A percentile compares a stretch with the other conserved stretches of the same genome.
Conservation (phyloP, 2,113 vertebrate species). For the Smithornis capensis region DNA sequence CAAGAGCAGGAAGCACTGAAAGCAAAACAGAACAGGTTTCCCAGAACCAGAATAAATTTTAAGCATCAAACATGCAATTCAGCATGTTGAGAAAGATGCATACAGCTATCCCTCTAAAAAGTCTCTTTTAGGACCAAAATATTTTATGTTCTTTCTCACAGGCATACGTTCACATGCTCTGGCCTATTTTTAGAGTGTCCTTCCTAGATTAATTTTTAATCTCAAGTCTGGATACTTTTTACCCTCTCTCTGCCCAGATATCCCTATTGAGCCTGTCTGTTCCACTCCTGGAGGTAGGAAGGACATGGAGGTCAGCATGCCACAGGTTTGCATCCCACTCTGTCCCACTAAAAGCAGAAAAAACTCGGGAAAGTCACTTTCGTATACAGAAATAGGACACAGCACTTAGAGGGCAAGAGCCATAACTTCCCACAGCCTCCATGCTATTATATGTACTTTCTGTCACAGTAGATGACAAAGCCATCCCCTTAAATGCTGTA, state of each 20-base stretch:
- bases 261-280: background rate
- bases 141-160: background rate
- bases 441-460: background rate
- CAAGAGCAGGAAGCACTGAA: background rate
- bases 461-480: background rate
- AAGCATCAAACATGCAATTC: background rate
- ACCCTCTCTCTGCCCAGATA: background rate
- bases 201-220: conserved; percentile 43
- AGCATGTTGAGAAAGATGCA: background rate
- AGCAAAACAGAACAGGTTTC: background rate
- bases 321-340: background rate
- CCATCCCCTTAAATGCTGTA: background rate
- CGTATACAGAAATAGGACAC: background rate
- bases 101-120: background rate
- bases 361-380: background rate
- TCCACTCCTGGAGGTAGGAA: background rate
- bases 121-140: background rate
- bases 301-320: background rate
- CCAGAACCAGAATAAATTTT: background rate
- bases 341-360: background rate
- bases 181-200: conserved; percentile 27
- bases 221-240: background rate
- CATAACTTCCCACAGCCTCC: background rate
- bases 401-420: background rate
- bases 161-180: background rate